phyloP scores from a whole-genome alignment of 2,113 vertebrate species.

The Willisornis vidua region DNA sequence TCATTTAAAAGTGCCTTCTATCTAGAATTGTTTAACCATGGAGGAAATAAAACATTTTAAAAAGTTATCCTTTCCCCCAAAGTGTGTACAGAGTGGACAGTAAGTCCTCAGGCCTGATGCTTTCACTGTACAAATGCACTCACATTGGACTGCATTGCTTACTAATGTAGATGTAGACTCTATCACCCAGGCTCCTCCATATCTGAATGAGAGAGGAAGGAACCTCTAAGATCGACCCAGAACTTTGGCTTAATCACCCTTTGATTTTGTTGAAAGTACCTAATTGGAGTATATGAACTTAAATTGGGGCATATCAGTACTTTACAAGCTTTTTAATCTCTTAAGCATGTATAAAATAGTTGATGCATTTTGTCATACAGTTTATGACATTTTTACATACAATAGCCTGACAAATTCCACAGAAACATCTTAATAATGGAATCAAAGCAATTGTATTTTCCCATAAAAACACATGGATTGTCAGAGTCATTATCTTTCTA shows the following conservation, averaged over 20 bases:
- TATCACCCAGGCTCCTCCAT: no score
- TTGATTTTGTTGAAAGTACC: not conserved
- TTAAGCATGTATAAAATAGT: not conserved
- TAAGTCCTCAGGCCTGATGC: not conserved
- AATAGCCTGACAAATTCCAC: not conserved
- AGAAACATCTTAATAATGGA: not conserved
- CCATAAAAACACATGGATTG: not conserved
- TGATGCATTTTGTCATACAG: not conserved
- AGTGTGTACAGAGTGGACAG: accelerated
- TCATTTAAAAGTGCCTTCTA: not conserved
- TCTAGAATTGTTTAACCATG: not conserved
- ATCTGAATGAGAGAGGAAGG: not conserved
- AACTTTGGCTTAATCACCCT: not conserved
- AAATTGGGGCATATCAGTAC: not conserved
- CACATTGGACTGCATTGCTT: not conserved
- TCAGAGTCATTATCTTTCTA: not conserved
- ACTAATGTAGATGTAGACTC: accelerated
- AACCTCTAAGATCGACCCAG: not conserved
- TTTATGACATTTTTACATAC: not conserved
- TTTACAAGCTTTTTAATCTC: not conserved
- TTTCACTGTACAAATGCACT: not conserved
- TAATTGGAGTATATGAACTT: not conserved
- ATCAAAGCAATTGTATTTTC: not conserved
- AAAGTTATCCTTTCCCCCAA: not conserved
- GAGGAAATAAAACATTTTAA: not conserved